Conservation (phyloP, 2,888 invertebrate genomes). For the Agapetus fuscipes region DNA sequence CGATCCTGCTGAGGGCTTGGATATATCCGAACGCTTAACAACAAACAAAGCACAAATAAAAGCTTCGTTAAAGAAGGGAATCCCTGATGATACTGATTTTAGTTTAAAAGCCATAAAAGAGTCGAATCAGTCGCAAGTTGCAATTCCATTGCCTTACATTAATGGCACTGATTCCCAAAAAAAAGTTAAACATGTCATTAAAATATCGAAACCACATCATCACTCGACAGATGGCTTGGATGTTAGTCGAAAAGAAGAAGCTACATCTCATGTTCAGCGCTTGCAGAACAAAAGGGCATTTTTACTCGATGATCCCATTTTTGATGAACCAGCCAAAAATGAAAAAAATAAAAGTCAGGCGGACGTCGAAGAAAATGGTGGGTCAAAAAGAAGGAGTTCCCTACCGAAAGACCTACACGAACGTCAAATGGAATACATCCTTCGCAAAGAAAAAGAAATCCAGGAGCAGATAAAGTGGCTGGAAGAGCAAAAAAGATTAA, state of each 20-base stretch:
- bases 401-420: conserved; percentile 56
- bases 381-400: conserved; percentile 40
- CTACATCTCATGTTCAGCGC: conserved; percentile 12
- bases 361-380: conserved; percentile 7
- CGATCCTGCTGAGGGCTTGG: conserved; percentile 8
- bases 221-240: neutral
- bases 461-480: conserved; percentile 54
- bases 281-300: conserved; percentile 14
- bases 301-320: conserved; percentile 19
- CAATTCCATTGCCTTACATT: neutral
- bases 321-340: conserved; percentile 12
- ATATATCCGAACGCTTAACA: conserved; percentile 4
- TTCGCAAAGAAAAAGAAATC: conserved; percentile 57
- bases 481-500: conserved; percentile 43
- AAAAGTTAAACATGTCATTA: conserved; percentile 5
- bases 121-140: conserved; percentile 21
- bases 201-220: conserved; percentile 12
- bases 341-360: conserved; percentile 16
- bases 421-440: conserved; percentile 54
- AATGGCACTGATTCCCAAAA: conserved; percentile 6
- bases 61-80: conserved; percentile 9
- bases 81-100: conserved; percentile 2
- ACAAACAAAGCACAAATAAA: conserved; percentile 5
- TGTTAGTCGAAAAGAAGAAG: conserved; percentile 5
- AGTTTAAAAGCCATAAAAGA: neutral